A percentile compares a stretch with the other conserved stretches of the same genome.
Evolutionary conservation across 2,888 invertebrate species (phyloP).

Genomic region (Leucoptera coffeella): DNA sequence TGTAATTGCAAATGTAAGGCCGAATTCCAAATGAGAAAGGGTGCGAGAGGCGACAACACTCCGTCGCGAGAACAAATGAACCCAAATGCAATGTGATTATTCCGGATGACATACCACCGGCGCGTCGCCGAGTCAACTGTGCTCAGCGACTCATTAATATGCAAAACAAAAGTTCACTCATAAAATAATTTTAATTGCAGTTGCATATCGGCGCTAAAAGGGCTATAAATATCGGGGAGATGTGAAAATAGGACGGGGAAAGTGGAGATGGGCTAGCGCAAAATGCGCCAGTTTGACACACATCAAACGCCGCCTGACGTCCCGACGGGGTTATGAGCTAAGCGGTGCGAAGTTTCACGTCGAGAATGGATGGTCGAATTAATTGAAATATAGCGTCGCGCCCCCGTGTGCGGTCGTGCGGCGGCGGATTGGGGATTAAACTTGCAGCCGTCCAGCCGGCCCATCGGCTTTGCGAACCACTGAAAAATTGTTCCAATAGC

Average conservation of each 20-base stretch:
- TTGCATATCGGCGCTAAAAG: too few species aligned
- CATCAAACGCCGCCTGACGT: conserved; percentile 3
- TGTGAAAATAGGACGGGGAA: not conserved
- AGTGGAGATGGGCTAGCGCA: conserved; percentile 1
- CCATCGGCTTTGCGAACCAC: conserved; percentile 32
- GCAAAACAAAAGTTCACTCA: conserved; percentile 25
- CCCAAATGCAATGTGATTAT: conserved; percentile 18
- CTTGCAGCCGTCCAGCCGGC: conserved; percentile 24
- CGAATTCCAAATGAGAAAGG: too few species aligned
- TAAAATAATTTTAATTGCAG: conserved; percentile 14
- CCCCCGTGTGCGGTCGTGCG: conserved; percentile 34
- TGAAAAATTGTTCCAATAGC: conserved; percentile 47
- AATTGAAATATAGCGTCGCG: conserved; percentile 44
- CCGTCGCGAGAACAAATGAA: conserved; percentile 17
- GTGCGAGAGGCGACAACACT: too few species aligned
- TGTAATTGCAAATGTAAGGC: too few species aligned
- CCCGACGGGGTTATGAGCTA: conserved; percentile 21
- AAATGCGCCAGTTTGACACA: conserved; percentile 2
- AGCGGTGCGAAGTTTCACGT: conserved; percentile 28
- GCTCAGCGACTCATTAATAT: conserved; percentile 22
- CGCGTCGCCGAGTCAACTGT: conserved; percentile 14
- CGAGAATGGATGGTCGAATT: conserved; percentile 39
- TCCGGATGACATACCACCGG: conserved; percentile 17
- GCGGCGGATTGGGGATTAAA: conserved; percentile 40
- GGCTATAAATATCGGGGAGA: too few species aligned